phyloP scores from a whole-genome alignment of 35 echinoderm and acorn worm genomes.

The Stichopus chloronotus region DNA sequence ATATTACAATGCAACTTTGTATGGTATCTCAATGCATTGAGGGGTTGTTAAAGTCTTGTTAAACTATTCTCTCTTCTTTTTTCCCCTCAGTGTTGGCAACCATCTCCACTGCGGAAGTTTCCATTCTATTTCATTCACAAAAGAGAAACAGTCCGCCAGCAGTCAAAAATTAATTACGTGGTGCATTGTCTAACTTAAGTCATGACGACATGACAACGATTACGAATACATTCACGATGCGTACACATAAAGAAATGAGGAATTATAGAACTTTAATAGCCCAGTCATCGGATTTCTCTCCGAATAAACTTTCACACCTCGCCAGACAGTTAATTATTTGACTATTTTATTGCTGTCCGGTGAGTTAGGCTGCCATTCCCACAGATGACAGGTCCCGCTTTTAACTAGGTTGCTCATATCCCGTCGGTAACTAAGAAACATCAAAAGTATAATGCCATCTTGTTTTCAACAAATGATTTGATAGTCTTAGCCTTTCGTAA shows the following conservation, averaged over 20 bases:
- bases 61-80: no score
- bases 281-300: conserved; percentile 4
- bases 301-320: neutral
- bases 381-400: neutral
- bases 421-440: neutral
- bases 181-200: neutral
- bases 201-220: neutral
- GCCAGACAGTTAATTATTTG: conserved; percentile 11
- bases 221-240: neutral
- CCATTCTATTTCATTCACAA: neutral
- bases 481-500: neutral
- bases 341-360: conserved; percentile 10
- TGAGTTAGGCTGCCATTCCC: neutral
- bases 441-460: neutral
- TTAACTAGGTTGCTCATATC: neutral
- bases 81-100: no score
- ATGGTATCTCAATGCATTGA: no score
- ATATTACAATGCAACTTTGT: no score
- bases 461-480: neutral
- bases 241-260: neutral
- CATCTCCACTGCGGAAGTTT: no score
- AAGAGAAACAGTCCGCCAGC: neutral
- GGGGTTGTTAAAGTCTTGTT: no score
- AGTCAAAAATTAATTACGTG: neutral
- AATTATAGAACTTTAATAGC: conserved; percentile 14